Evolutionary conservation across 2,888 invertebrate genomes (phyloP).

Genomic region (Eulithis prunata): DNA sequence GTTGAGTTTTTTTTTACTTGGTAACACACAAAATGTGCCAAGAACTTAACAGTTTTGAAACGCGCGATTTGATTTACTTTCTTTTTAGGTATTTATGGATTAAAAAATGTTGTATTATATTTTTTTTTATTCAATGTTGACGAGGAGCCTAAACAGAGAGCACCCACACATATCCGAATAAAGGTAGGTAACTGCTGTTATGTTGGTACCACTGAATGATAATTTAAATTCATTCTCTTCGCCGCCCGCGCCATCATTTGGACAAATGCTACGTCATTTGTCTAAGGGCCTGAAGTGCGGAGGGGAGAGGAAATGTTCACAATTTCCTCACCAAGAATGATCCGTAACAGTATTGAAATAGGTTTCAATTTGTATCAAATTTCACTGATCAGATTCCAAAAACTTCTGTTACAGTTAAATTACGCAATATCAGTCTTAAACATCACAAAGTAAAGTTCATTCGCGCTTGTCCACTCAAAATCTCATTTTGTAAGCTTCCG

Average conservation of each 20-base stretch:
- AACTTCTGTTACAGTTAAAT: conserved; percentile 64
- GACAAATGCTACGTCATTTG: conserved; percentile 85
- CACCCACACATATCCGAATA: conserved; percentile 69
- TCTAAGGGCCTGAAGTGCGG: conserved; percentile 74
- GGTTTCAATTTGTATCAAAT: conserved; percentile 55
- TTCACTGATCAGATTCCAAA: conserved; percentile 68
- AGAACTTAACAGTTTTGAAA: no score
- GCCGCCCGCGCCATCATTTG: conserved; percentile 85
- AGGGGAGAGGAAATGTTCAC: conserved; percentile 57
- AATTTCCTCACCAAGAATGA: conserved; percentile 48
- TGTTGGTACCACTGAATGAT: conserved; percentile 84
- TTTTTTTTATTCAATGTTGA: neutral
- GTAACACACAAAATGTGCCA: no score
- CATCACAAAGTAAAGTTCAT: conserved; percentile 56
- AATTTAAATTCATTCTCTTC: conserved; percentile 86
- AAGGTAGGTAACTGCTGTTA: conserved; percentile 64
- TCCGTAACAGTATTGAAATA: conserved; percentile 50
- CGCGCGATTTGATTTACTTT: no score
- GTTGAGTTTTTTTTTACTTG: neutral
- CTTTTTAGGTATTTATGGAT: neutral
- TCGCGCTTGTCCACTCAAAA: conserved; percentile 56
- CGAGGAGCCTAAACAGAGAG: conserved; percentile 26
- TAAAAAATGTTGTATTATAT: neutral
- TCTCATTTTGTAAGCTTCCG: conserved; percentile 77
- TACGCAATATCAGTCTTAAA: conserved; percentile 63